Evolutionary conservation across 2,113 vertebrate species (phyloP).

Genomic region (Scopus umbretta): DNA sequence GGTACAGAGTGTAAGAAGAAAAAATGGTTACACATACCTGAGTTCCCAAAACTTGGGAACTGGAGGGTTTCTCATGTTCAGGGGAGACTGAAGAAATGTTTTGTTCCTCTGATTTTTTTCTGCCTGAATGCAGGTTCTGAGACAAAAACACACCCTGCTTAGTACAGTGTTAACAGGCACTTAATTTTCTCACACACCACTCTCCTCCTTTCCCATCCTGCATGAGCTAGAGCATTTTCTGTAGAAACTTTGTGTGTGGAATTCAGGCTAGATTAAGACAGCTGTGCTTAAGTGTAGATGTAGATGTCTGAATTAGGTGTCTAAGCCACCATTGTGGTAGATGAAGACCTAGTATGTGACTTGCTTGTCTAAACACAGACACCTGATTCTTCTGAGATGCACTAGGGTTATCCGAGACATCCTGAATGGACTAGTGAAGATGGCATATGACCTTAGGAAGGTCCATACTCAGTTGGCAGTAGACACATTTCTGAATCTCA

Average conservation of each 20-base stretch:
- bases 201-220: not conserved
- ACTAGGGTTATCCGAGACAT: not conserved
- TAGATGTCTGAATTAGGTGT: not conserved
- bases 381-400: not conserved
- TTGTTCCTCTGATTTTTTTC: not conserved
- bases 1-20: not conserved
- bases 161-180: not conserved
- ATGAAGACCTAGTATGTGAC: not conserved
- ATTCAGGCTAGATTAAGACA: not conserved
- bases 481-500: not conserved
- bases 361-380: not conserved
- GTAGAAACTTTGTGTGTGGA: not conserved
- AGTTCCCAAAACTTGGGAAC: not conserved
- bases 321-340: not conserved
- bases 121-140: not conserved
- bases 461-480: not conserved
- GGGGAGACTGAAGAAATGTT: not conserved
- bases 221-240: not conserved
- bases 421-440: not conserved
- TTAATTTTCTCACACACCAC: not conserved
- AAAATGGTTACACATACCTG: not conserved
- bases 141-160: not conserved
- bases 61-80: not conserved
- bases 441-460: not conserved
- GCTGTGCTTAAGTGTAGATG: not conserved